Base-by-base conservation (phyloP, 2,888 invertebrate genomes). In the Meiosimyza platycephala region DNA sequence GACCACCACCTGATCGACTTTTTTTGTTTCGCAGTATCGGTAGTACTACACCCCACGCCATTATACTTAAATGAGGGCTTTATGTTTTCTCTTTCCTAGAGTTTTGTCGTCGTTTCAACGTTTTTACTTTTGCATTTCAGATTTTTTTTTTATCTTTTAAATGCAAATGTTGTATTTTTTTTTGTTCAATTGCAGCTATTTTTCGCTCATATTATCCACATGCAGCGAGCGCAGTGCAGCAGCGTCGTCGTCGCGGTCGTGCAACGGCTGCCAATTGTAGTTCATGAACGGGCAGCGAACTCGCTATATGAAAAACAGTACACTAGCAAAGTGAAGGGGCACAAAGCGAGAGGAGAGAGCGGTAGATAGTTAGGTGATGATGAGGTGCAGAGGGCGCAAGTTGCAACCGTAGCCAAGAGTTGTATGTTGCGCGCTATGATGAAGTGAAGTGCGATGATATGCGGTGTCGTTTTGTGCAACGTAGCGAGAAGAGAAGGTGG, bases 281-380 rank as follows among this genome's bases (percentile, higher is more conserved):
- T 78, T 78, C 78, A 78, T 78, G 78, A 77, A 77, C 78, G 78
- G 76, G 73, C 78, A 76, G 74, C 76, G 73, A 74, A 77, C 76
- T 75, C 70, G 63, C 50, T 59, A 28, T 59, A 28, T 64, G 64
- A 64, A 50, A 64, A 64, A 64, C 64, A 64, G 18, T 65, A 68
- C 16, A 74, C 69, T 67, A 68, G 72, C 72, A 64, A 28, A n/a
- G 57, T 28, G 12, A 16, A n/a, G 18, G 6, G 12, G 15, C 18
- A 57, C 57, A 18, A 18, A n/a, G n/a, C n/a, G n/a, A n/a, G 1
- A 11, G 18, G 57, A 16, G 4, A 28, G 28, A 28, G 28, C 0
- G 28, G 28, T 28, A 28, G 28, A 4, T 28, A 4, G 28, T 28
- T 28, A 28, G 22, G 18, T 57, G 57, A 40, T 40, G 48, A 22